Evolutionary conservation across 2,113 vertebrate species (phyloP), one percentile per base, ranked within the genome.

Genomic region (Puffinus mauretanicus): DNA sequence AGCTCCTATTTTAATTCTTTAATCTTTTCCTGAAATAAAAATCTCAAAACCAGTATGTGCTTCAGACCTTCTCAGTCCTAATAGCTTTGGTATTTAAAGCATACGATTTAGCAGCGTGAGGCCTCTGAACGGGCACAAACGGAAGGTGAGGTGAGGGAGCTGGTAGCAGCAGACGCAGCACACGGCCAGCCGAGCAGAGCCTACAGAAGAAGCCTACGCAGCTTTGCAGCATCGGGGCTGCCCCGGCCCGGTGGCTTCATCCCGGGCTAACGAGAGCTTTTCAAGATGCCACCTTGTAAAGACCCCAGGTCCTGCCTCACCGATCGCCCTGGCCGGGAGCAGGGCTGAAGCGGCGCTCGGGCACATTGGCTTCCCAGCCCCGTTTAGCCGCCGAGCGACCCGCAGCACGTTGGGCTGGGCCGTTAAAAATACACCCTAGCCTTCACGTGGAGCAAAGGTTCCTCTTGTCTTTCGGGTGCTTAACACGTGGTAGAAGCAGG

Each of bases 1-100:
- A 96, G 96, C 97, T 96, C 96, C 82, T 93, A 86, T 97, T 96
- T 97, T 97, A 95, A 97, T 95, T 96, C 96, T 91, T 95, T 95
- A 82, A 97, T 87, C 94, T 95, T 95, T 94, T 95, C 93, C 91
- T 94, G 94, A 96, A 96, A 94, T 97, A 96, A 95, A 97, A 85
- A 7, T 93, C 96, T 97, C 89, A 88, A 95, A 97, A 91, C 93
- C 91, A 90, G 78, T 82, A 65, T 51, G 60, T 94, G 96, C 96
- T 97, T 96, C 93, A 94, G 92, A 89, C 81, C 94, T 96, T 86
- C 94, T 94, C 88, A 89, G 94, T 97, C 96, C 71, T 87, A 44
- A 27, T 9, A 89, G 94, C 85, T 96, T 85, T 71, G 36, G 36
- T 46, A 27, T 51, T 72, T 57, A 61, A 93, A 91, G 58, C 49